phyloP scores from a whole-genome alignment of 2,888 invertebrate species.

The Mesoligia furuncula region DNA sequence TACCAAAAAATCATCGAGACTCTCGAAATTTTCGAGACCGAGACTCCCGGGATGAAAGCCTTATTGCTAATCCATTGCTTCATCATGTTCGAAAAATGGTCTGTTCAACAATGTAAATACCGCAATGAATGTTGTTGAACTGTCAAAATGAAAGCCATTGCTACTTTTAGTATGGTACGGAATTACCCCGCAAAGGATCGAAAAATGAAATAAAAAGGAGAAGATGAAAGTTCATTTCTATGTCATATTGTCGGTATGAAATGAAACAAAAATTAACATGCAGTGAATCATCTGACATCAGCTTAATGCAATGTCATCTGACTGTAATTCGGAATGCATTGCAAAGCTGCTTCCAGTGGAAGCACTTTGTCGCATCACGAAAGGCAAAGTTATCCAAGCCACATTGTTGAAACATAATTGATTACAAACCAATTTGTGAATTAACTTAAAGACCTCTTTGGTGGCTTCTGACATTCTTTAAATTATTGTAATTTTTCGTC shows the following conservation, averaged over 20 bases:
- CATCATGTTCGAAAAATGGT: not conserved
- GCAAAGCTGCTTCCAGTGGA: not conserved
- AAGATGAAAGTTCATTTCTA: not conserved
- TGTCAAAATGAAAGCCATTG: too few relatives aligned
- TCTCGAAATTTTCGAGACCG: too few relatives aligned
- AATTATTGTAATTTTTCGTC: not conserved
- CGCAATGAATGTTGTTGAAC: too few relatives aligned
- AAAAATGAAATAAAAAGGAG: not conserved
- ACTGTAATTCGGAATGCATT: constrained; percentile 32
- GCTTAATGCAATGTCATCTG: constrained; percentile 26
- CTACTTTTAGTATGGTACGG: too few relatives aligned
- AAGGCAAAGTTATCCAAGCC: constrained; percentile 10
- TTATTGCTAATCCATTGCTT: too few relatives aligned
- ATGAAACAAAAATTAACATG: not conserved
- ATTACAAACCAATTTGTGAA: constrained; percentile 12
- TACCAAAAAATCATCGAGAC: too few relatives aligned
- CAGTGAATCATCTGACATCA: not conserved
- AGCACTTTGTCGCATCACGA: constrained; percentile 18
- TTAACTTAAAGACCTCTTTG: not conserved
- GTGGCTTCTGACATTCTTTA: not conserved
- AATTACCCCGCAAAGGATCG: too few relatives aligned
- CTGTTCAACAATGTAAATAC: too few relatives aligned
- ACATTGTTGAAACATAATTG: constrained; percentile 9
- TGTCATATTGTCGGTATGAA: not conserved
- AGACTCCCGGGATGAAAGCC: too few relatives aligned